Base-by-base conservation (phyloP, 1,140 invertebrate genomes). In the Aleiodes sp. region DNA sequence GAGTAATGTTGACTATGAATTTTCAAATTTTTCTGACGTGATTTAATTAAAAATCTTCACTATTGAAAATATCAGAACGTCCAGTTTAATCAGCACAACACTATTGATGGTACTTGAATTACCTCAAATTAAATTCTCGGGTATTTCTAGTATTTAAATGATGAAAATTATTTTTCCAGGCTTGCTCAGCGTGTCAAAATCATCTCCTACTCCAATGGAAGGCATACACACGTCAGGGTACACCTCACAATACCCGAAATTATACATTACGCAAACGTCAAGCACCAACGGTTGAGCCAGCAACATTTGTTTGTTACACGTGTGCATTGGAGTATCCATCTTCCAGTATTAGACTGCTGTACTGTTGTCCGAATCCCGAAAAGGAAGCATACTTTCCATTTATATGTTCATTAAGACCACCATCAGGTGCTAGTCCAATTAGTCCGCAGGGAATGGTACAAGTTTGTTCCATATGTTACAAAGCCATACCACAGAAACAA, bases 301-400 rank as follows among this genome's bases (percentile, higher is more conserved):
- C 93, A 10, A 93, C 90, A 65, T 96, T 96, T 82, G 91, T 96
- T 28, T 97, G 95, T 86, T 97, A 95, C 82, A 94, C 94, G 52
- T 97, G 95, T 87, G 92, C 93, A 24, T 87, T 91, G 70, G 90
- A 93, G 80, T 92, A 92, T 80, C 90, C 92, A 67, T 93, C 91
- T 16, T 91, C 91, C 80, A 88, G 91, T 87, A 86, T 94, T 85
- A 86, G 93, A 76, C 84, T 95, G 60, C 87, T 96, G n/a, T 95
- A 94, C 82, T 94, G 94, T 81, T 92, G 92, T 79, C 88, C 91
- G 35, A 95, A 96, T 87, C 89, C 92, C 1, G 94, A 94, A 78
- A 88, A 92, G 65, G 94, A 97, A 80, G 92, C 94, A 21, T 96
- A 93, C 84, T 97, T 94, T 87, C 94, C 95, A 1, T 95, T 94